These are phyloP conservation scores for Kuschelorhynchus macadamiae DNA, from an alignment of 2,888 invertebrate species.

Conservation along the genomic window DNA sequence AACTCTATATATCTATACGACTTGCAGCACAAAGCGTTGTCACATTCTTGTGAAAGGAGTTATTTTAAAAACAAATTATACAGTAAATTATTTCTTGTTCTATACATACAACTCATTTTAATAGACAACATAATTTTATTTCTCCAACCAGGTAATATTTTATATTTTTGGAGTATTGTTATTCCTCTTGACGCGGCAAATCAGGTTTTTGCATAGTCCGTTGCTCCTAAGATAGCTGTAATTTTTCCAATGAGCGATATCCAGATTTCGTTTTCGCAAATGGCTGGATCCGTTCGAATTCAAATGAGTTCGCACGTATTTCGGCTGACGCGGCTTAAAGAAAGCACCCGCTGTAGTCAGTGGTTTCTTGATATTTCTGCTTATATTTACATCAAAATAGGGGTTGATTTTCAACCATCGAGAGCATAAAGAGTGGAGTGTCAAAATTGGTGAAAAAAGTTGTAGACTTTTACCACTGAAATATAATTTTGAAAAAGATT, in stretches of 20 bases:
- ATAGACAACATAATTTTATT: too few species aligned
- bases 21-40: too few species aligned
- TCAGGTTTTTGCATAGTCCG: not conserved
- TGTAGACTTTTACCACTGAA: too few species aligned
- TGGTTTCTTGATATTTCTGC: constrained; percentile 53
- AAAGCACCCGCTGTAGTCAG: constrained; percentile 41
- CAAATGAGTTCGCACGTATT: constrained; percentile 49
- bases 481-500: not conserved
- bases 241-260: constrained; percentile 4
- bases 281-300: constrained; percentile 36
- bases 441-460: not conserved
- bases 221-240: constrained; percentile 3
- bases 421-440: not conserved
- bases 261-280: constrained; percentile 29
- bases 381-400: constrained; percentile 60
- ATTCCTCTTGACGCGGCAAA: too few species aligned
- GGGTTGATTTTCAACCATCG: constrained; percentile 40
- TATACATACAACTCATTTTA: too few species aligned
- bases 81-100: too few species aligned
- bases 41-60: too few species aligned
- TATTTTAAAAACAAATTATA: too few species aligned
- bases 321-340: constrained; percentile 56
- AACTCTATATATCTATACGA: too few species aligned
- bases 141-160: too few species aligned
- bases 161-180: too few species aligned